Conservation (phyloP, 2,113 vertebrate species). For the Mus spicilegus region DNA sequence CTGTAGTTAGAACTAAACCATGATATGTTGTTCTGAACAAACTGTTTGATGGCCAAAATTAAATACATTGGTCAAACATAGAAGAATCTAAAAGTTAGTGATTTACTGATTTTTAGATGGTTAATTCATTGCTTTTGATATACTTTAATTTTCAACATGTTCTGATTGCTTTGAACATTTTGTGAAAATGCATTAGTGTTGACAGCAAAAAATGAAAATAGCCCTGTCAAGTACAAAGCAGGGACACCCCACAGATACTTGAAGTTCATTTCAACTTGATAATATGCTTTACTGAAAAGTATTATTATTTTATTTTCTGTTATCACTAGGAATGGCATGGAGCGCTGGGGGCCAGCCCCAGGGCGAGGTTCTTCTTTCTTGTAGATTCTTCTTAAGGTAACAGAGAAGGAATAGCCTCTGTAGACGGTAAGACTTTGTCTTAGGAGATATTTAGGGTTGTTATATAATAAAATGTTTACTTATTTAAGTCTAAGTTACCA, state of each 20-base stretch:
- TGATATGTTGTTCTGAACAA: not conserved
- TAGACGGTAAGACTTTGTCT: too few species aligned
- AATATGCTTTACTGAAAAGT: not conserved
- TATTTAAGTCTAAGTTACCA: too few species aligned
- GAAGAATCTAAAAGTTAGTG: not conserved
- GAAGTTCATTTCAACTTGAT: not conserved
- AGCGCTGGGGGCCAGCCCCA: too few species aligned
- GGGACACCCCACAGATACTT: not conserved
- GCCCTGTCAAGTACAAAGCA: not conserved
- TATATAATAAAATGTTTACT: too few species aligned
- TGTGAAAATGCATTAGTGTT: not conserved
- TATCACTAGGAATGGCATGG: too few species aligned
- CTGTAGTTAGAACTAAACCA: not conserved
- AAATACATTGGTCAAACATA: not conserved
- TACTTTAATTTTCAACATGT: not conserved
- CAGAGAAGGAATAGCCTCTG: too few species aligned
- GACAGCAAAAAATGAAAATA: not conserved
- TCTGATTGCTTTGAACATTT: not conserved
- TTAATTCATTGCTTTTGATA: not conserved
- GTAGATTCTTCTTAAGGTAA: too few species aligned
- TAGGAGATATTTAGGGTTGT: too few species aligned
- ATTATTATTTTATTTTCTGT: not conserved
- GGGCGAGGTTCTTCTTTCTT: too few species aligned
- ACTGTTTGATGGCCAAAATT: not conserved
- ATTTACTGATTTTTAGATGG: not conserved